Percentiles rank a stretch among this genome's conserved stretches.
Conservation (phyloP, 92 coral and sea anemone genomes). For the Isaurus tuberculatus region DNA sequence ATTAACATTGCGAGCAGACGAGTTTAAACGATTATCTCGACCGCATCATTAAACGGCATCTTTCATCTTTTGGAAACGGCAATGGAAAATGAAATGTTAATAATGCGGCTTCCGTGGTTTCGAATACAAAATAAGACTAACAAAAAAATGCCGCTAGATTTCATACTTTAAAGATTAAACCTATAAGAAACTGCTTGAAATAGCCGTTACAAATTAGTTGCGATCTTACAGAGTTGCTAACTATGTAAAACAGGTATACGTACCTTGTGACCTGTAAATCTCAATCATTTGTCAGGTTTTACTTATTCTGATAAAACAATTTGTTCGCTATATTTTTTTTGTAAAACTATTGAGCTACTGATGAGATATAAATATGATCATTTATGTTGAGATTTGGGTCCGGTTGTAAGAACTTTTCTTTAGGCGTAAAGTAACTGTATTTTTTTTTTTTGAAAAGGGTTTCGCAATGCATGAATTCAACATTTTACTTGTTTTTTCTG, state of each 20-base stretch:
- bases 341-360: too few species aligned
- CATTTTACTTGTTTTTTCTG: neutral
- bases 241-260: too few species aligned
- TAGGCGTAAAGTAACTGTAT: neutral
- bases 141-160: conserved; percentile 27
- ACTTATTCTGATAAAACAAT: too few species aligned
- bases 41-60: conserved; percentile 39
- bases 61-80: conserved; percentile 40
- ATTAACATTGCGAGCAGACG: neutral
- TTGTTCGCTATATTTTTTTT: too few species aligned
- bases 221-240: neutral
- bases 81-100: conserved; percentile 10
- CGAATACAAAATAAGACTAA: conserved; percentile 19
- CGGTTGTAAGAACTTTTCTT: neutral
- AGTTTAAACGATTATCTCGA: neutral
- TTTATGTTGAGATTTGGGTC: too few species aligned
- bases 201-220: neutral
- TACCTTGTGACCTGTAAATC: too few species aligned
- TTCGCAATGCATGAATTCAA: neutral
- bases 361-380: too few species aligned
- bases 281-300: too few species aligned
- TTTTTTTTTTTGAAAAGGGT: neutral
- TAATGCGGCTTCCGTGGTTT: conserved; percentile 46
- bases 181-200: neutral
- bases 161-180: neutral